Conservation (phyloP, 2,797 vertebrate species). For the Periophthalmus magnuspinnatus region DNA sequence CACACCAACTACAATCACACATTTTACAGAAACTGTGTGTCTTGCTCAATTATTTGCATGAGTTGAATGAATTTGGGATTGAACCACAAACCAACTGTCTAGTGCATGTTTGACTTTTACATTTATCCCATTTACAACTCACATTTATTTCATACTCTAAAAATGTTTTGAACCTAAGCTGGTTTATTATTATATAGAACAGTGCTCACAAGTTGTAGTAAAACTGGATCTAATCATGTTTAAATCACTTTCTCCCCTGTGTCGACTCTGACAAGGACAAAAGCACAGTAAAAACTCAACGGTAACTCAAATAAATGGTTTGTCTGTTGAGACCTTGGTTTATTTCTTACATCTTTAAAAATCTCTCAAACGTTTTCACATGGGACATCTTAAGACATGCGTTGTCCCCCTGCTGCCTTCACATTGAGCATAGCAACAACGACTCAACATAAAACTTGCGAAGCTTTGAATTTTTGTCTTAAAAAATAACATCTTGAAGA, state of each 20-base stretch:
- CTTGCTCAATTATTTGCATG: no score
- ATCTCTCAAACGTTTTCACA: constrained; percentile 78
- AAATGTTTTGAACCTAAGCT: no score
- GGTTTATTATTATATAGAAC: no score
- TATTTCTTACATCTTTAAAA: constrained; percentile 17
- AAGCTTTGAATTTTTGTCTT: constrained; percentile 44
- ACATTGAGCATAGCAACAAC: constrained; percentile 41
- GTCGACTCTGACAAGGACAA: background rate
- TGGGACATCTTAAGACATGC: constrained; percentile 84
- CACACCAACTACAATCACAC: no score
- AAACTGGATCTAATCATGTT: background rate
- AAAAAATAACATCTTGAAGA: constrained; percentile 24
- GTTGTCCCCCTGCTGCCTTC: constrained; percentile 58
- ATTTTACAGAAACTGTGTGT: no score
- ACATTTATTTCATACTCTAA: no score
- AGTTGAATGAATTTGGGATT: no score
- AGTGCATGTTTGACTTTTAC: no score
- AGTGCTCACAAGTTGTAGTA: no score
- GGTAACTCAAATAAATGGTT: background rate
- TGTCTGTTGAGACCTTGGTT: constrained; percentile 19
- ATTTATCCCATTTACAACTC: no score
- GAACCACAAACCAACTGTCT: no score
- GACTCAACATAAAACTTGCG: constrained; percentile 43
- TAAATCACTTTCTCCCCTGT: background rate
- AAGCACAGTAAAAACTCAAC: background rate